A percentile compares a stretch with the other conserved stretches of the same genome.
Conservation (phyloP, 2,797 vertebrate genomes). For the Lacerta agilis region DNA sequence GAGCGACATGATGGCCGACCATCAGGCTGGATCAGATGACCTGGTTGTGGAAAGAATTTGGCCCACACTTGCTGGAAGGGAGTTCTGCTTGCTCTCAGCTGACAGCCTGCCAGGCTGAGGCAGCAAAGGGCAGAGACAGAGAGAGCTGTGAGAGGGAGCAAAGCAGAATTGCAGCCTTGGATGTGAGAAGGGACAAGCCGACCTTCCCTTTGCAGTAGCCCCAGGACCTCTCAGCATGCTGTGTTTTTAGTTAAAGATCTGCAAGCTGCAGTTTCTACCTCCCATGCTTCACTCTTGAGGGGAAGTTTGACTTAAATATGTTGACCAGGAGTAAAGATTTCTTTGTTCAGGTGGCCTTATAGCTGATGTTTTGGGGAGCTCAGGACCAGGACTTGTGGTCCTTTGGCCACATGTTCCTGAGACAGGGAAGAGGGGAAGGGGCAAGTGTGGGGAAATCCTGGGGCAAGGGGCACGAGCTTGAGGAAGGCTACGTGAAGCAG, state of each 20-base stretch:
- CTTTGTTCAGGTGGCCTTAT: neutral
- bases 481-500: neutral
- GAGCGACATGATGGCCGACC: neutral
- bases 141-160: neutral
- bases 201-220: neutral
- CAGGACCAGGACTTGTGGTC: neutral
- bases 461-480: too few relatives aligned
- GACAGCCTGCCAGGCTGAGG: neutral
- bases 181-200: neutral
- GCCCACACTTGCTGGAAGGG: neutral
- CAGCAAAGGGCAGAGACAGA: neutral
- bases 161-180: neutral
- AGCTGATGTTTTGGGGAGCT: neutral
- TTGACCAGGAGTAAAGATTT: neutral
- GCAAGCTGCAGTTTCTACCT: neutral
- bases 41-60: slow-evolving; percentile 32
- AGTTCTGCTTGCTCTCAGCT: neutral
- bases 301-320: neutral
- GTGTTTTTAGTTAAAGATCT: too few relatives aligned
- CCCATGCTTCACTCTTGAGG: neutral
- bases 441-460: too few relatives aligned
- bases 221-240: too few relatives aligned
- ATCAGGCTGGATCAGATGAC: slow-evolving; percentile 9
- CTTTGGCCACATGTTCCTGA: too few relatives aligned
- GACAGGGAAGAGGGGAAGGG: neutral